Conservation (phyloP, 2,888 invertebrate genomes). For the Clepsis dumicolana region DNA sequence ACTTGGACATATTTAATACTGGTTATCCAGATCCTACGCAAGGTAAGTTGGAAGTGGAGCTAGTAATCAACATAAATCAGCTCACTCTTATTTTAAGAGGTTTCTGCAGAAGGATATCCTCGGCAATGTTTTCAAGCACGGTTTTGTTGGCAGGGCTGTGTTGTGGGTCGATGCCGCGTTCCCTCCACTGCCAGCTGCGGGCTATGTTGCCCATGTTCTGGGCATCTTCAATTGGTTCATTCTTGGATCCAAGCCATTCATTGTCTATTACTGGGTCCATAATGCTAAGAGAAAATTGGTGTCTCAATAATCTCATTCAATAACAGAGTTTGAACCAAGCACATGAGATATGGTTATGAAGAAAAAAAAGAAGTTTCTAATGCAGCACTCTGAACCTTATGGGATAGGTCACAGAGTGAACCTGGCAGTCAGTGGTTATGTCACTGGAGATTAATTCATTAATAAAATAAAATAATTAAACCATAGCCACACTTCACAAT, state of each 20-base stretch:
- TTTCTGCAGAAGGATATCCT: conserved; percentile 88
- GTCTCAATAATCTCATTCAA: conserved; percentile 42
- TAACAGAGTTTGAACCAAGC: conserved; percentile 36
- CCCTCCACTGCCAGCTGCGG: conserved; percentile 80
- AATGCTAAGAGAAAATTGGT: conserved; percentile 49
- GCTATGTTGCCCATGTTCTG: conserved; percentile 72
- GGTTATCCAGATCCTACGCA: no score
- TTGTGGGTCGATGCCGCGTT: conserved; percentile 72
- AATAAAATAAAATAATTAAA: neutral
- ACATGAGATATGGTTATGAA: conserved; percentile 10
- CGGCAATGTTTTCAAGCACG: conserved; percentile 87
- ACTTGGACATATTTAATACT: neutral
- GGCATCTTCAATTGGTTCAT: conserved; percentile 72
- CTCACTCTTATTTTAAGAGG: conserved; percentile 87
- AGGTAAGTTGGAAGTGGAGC: neutral
- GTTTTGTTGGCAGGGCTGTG: conserved; percentile 76
- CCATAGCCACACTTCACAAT: neutral
- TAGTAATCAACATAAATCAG: neutral
- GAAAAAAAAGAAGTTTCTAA: neutral
- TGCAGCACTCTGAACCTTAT: neutral
- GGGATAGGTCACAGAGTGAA: no score
- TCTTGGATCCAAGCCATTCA: conserved; percentile 77
- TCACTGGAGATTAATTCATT: neutral
- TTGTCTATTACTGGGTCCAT: conserved; percentile 79
- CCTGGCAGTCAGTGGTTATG: neutral